Evolutionary conservation across 2,797 vertebrate genomes (phyloP), one percentile per base, ranked within the genome.

Genomic region (Crenuchus spilurus): DNA sequence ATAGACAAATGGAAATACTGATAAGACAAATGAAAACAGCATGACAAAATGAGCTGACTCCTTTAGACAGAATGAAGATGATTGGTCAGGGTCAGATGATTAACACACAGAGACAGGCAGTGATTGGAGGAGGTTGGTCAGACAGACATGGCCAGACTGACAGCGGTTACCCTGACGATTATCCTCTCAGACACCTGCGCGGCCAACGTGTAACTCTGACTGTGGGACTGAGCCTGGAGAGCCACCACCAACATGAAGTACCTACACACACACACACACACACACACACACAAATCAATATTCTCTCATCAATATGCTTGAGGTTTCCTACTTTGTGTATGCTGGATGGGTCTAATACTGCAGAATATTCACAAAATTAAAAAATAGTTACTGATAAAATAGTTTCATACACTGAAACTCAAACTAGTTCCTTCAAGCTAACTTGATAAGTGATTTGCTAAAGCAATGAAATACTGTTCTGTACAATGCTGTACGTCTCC

Each of bases 241-340:
- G 97, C 96, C 80, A 99, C 98, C 83, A 98, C 98, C 82, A 99
- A 89, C 95, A 99, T 98, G 92, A 99, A 99, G 90, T 98, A 99
- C 91, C 98, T 99, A 89, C 20, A 80, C 3, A 76, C 30, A 79
- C 18, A 80, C 37, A 74, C 18, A 74, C 20, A 69, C 42, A 52
- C 37, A 54, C 39, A 39, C 39, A 26, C 26, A 74, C 49, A 65
- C 57, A 61, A 39, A n/a, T n/a, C n/a, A n/a, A n/a, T n/a, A n/a
- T n/a, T n/a, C 13, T 58, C 33, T 58, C 8, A 13, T 57, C 30
- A n/a, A 14, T 35, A 4, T n/a, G n/a, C n/a, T n/a, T n/a, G n/a
- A n/a, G n/a, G n/a, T n/a, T n/a, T n/a, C n/a, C n/a, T n/a, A n/a
- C n/a, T 30, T 28, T n/a, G 30, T 16, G 31, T 7, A 55, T 55